Percentiles rank a stretch among this genome's conserved stretches.
Conservation (phyloP, 2,888 invertebrate genomes). For the Biston betularia region DNA sequence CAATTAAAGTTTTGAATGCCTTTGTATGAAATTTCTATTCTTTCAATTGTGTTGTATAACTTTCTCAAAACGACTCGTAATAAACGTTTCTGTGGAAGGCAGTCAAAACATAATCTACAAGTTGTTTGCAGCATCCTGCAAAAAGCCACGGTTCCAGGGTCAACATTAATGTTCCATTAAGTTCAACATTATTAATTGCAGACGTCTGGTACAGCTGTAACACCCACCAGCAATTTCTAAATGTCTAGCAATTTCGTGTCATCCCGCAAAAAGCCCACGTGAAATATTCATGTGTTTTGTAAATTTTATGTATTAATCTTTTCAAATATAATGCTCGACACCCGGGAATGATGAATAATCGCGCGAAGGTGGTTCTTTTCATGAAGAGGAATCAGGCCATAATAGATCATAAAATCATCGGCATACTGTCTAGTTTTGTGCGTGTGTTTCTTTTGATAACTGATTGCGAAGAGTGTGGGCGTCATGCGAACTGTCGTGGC, state of each 20-base stretch:
- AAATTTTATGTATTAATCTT: constrained; percentile 56
- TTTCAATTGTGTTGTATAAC: no score
- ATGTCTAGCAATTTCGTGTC: constrained; percentile 47
- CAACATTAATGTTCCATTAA: constrained; percentile 33
- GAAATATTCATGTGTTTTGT: constrained; percentile 49
- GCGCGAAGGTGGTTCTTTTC: constrained; percentile 15
- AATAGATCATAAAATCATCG: constrained; percentile 1
- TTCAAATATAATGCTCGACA: constrained; percentile 51
- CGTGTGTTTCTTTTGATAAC: constrained; percentile 7
- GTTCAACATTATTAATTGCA: constrained; percentile 33
- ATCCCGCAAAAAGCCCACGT: constrained; percentile 48
- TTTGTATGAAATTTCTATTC: no score
- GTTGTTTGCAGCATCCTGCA: constrained; percentile 17
- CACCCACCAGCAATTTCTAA: constrained; percentile 45
- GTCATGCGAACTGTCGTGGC: constrained; percentile 28
- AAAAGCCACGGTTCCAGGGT: constrained; percentile 23
- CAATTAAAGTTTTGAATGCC: no score
- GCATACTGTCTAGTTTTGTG: constrained; percentile 12
- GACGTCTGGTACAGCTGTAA: constrained; percentile 19
- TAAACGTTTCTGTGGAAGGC: constrained; percentile 3
- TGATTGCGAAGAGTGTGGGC: constrained; percentile 29
- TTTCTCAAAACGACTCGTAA: background rate
- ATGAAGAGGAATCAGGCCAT: background rate
- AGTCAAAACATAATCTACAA: constrained; percentile 23
- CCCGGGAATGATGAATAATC: constrained; percentile 53